Percentiles rank a stretch among this genome's conserved stretches.
Evolutionary conservation across 2,113 vertebrate species (phyloP).

Genomic region (Pollimyrus isidori): DNA sequence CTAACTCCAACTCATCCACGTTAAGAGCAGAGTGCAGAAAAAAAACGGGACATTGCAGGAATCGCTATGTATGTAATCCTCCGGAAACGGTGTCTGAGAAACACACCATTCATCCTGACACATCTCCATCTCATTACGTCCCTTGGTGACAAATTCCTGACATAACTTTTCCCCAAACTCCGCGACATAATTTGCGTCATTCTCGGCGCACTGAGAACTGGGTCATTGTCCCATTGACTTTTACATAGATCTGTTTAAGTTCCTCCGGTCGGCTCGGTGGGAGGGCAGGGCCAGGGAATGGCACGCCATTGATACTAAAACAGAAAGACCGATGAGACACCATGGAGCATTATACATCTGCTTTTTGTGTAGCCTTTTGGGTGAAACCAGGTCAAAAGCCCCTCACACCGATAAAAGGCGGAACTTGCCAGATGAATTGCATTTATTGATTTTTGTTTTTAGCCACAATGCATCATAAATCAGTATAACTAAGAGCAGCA

Average conservation of each 20-base stretch:
- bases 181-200: background rate
- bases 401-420: background rate
- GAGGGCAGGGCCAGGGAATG: background rate
- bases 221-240: slow-evolving; percentile 3
- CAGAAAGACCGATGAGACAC: background rate
- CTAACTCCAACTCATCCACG: background rate
- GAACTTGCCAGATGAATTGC: background rate
- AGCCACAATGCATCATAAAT: slow-evolving; percentile 1
- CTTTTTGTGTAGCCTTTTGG: background rate
- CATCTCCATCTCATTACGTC: background rate
- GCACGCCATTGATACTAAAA: background rate
- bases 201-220: background rate
- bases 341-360: background rate
- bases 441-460: background rate
- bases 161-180: background rate
- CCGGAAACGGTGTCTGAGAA: background rate
- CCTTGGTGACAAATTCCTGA: background rate
- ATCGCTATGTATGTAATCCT: background rate
- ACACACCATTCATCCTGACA: background rate
- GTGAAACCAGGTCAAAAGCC: background rate
- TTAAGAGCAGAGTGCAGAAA: background rate
- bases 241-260: background rate
- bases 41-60: background rate
- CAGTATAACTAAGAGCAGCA: background rate
- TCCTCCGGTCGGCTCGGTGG: background rate